Evolutionary conservation across 2,797 vertebrate genomes (phyloP).

Genomic region (Galaxias olidus): DNA sequence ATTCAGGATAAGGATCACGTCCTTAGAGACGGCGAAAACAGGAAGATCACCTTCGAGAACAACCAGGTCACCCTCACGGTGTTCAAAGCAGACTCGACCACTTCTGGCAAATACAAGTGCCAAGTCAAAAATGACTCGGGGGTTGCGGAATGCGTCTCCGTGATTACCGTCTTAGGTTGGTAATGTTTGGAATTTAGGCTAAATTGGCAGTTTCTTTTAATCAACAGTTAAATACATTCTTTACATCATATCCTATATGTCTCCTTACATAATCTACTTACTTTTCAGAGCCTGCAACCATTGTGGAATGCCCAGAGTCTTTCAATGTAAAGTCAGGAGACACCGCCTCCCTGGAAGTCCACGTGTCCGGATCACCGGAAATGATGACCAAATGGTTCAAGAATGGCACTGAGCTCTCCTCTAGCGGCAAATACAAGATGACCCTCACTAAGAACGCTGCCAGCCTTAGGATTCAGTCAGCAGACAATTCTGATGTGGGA

Average conservation of each 20-base stretch:
- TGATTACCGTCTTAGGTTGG: constrained; percentile 89
- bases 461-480: constrained; percentile 80
- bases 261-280: constrained; percentile 34
- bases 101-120: constrained; percentile 85
- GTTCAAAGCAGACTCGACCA: constrained; percentile 72
- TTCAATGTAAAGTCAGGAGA: constrained; percentile 88
- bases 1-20: constrained; percentile 87
- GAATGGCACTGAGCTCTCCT: constrained; percentile 78
- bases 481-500: constrained; percentile 84
- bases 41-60: constrained; percentile 84
- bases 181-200: constrained; percentile 39
- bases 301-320: constrained; percentile 84
- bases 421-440: constrained; percentile 85
- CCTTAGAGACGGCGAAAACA: constrained; percentile 83
- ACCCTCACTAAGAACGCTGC: constrained; percentile 82
- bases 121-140: constrained; percentile 87
- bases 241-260: constrained; percentile 16
- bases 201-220: neutral
- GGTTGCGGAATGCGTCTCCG: constrained; percentile 82
- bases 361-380: constrained; percentile 85
- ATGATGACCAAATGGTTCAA: constrained; percentile 89
- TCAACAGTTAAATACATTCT: too few relatives aligned
- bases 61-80: constrained; percentile 81
- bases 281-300: constrained; percentile 87
- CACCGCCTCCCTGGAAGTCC: constrained; percentile 82